phyloP scores from a whole-genome alignment of 92 coral and sea anemone species.

The Epizoanthus stellaris region DNA sequence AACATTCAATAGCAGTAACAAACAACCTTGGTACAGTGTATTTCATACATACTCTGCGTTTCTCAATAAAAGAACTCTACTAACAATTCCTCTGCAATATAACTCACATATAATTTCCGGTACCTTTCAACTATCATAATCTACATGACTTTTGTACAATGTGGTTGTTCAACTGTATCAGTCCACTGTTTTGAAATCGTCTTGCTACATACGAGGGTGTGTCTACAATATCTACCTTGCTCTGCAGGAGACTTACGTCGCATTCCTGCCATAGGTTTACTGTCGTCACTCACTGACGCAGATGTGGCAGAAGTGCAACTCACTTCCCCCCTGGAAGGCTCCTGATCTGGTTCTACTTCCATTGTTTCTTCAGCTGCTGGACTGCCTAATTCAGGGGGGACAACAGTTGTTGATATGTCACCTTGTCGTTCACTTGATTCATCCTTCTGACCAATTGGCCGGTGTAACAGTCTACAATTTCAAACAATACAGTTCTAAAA shows the following conservation, averaged over 20 bases:
- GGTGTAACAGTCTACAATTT: constrained; percentile 11
- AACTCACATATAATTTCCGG: too few relatives aligned
- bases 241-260: constrained; percentile 42
- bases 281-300: constrained; percentile 25
- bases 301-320: constrained; percentile 44
- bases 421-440: not conserved
- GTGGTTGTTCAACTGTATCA: too few relatives aligned
- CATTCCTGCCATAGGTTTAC: constrained; percentile 37
- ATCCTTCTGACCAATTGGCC: constrained; percentile 16
- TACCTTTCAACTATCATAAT: too few relatives aligned
- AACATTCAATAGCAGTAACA: too few relatives aligned
- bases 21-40: too few relatives aligned
- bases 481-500: too few relatives aligned
- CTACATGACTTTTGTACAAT: too few relatives aligned
- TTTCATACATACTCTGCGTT: too few relatives aligned
- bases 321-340: not conserved
- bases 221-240: constrained; percentile 41
- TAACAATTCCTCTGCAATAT: too few relatives aligned
- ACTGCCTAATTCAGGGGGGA: not conserved
- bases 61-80: too few relatives aligned
- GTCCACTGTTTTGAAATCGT: too few relatives aligned
- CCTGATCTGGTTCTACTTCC: constrained; percentile 2
- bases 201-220: not conserved
- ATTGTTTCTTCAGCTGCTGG: not conserved
- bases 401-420: not conserved